Percentiles rank a stretch among this genome's conserved stretches.
phyloP scores from a whole-genome alignment of 2,797 vertebrate species.

The Hypotaenidia philippensis region DNA sequence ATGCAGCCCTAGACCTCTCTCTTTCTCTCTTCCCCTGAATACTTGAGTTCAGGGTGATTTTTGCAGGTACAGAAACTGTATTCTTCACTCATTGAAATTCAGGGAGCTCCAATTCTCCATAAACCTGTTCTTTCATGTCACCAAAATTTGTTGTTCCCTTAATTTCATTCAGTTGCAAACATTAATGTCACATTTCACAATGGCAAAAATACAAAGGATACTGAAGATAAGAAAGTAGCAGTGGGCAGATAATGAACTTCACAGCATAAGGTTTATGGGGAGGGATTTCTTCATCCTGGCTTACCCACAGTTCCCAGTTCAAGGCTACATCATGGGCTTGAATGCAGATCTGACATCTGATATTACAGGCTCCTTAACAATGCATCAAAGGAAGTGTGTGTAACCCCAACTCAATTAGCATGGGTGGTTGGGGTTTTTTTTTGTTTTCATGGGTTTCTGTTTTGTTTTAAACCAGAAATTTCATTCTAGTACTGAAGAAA shows the following conservation, averaged over 20 bases:
- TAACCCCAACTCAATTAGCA: background rate
- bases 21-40: background rate
- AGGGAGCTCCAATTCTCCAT: background rate
- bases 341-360: background rate
- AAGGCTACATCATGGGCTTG: background rate
- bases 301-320: background rate
- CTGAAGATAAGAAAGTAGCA: background rate
- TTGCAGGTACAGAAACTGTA: background rate
- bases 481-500: background rate
- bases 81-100: background rate
- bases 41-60: background rate
- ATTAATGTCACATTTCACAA: background rate
- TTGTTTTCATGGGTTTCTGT: too few relatives aligned
- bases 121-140: background rate
- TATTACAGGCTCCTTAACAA: background rate
- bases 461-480: background rate
- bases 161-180: background rate
- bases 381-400: background rate
- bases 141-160: background rate
- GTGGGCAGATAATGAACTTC: background rate
- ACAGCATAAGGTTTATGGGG: background rate
- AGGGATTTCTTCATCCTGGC: background rate
- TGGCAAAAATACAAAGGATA: background rate
- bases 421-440: too few relatives aligned
- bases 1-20: background rate